Conservation (phyloP, 2,113 vertebrate species). For the Pogonocichla stellata region DNA sequence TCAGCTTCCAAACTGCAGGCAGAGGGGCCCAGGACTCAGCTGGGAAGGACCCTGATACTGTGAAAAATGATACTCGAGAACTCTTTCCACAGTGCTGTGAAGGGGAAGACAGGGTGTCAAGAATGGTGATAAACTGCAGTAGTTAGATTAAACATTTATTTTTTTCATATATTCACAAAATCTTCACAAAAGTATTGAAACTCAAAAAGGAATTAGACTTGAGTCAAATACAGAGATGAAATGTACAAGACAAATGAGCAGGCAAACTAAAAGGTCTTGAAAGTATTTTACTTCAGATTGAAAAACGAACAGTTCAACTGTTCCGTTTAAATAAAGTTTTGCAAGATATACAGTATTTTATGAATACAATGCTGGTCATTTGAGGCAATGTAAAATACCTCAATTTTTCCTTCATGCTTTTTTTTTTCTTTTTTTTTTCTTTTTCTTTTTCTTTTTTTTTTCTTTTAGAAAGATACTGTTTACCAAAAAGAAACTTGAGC, state of each 20-base stretch:
- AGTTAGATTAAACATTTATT: slow-evolving; percentile 67
- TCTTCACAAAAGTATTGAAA: slow-evolving; percentile 71
- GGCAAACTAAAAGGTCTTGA: slow-evolving; percentile 80
- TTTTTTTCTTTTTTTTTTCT: not conserved
- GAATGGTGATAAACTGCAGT: slow-evolving; percentile 51
- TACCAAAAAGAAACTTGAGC: slow-evolving; percentile 83
- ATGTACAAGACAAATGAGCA: slow-evolving; percentile 80
- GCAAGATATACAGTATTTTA: slow-evolving; percentile 82
- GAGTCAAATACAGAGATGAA: slow-evolving; percentile 77
- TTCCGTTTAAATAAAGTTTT: slow-evolving; percentile 76
- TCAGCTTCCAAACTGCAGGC: not conserved
- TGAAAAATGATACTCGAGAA: not conserved
- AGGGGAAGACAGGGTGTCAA: slow-evolving; percentile 11
- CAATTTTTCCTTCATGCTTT: slow-evolving; percentile 78
- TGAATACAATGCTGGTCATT: slow-evolving; percentile 81
- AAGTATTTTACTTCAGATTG: slow-evolving; percentile 82
- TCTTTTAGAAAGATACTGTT: slow-evolving; percentile 83
- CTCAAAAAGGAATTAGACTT: slow-evolving; percentile 67
- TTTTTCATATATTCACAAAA: slow-evolving; percentile 67
- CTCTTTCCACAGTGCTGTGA: not conserved
- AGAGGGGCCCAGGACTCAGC: not conserved
- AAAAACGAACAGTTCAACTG: slow-evolving; percentile 81
- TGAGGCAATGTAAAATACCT: slow-evolving; percentile 77
- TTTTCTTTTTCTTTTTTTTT: not conserved
- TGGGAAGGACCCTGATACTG: not conserved